These are phyloP conservation scores for Orthosia cruda DNA, from an alignment of 2,888 invertebrate genomes.

Conservation along the genomic window DNA sequence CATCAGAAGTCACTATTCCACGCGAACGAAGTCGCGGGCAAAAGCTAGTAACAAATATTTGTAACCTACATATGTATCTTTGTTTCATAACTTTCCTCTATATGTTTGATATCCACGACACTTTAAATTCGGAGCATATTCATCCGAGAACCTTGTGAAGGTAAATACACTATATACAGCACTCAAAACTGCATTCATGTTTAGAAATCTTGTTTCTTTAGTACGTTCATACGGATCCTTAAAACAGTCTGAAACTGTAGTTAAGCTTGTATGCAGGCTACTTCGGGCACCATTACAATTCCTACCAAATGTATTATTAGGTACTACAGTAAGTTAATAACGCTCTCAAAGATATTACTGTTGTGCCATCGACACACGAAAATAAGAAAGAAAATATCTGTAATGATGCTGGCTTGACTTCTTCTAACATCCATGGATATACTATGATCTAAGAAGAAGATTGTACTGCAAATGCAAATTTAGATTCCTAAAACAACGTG, in stretches of 20 bases:
- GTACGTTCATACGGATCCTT: neutral
- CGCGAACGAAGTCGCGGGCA: too few species aligned
- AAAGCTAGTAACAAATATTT: constrained; percentile 22
- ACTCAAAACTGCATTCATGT: neutral
- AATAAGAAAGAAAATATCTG: neutral
- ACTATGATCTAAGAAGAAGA: neutral
- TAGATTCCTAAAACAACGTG: neutral
- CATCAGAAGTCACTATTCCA: too few species aligned
- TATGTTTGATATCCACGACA: neutral
- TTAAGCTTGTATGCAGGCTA: constrained; percentile 26
- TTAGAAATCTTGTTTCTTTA: neutral
- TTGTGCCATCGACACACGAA: neutral
- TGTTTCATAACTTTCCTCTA: neutral
- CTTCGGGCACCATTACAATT: constrained; percentile 26
- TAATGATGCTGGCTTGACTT: neutral
- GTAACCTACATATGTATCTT: constrained; percentile 2
- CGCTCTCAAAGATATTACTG: constrained; percentile 45
- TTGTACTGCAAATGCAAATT: neutral
- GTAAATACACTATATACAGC: neutral
- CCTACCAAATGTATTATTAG: constrained; percentile 41
- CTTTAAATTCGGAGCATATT: neutral
- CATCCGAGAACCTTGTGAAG: neutral
- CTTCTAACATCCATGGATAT: neutral
- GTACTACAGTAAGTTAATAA: constrained; percentile 40
- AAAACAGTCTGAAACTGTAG: constrained; percentile 6